Conservation (phyloP, 92 coral and sea anemone genomes). For the Heliopora coerulea region DNA sequence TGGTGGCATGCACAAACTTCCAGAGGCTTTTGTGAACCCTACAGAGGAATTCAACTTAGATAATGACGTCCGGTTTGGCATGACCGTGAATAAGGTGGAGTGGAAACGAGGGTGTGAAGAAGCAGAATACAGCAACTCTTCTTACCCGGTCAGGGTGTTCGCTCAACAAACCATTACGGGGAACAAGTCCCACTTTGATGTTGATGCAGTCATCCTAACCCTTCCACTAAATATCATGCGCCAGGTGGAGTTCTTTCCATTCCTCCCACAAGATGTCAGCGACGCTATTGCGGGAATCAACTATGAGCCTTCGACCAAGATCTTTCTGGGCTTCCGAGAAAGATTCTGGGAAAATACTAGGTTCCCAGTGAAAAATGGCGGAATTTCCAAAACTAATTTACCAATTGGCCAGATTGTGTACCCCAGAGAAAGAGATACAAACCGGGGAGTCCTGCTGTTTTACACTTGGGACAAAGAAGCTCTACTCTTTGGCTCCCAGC, state of each 20-base stretch:
- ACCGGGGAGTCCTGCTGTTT: constrained; percentile 50
- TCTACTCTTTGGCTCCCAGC: constrained; percentile 54
- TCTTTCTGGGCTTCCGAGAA: constrained; percentile 40
- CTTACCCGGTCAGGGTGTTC: constrained; percentile 19
- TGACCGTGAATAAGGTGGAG: constrained; percentile 4
- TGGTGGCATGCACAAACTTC: constrained; percentile 24
- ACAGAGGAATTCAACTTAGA: constrained; percentile 14
- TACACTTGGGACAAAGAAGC: constrained; percentile 63
- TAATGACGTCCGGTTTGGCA: constrained; percentile 13
- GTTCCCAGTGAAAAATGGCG: constrained; percentile 43
- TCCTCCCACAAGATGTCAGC: constrained; percentile 40
- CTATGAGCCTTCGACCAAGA: constrained; percentile 50
- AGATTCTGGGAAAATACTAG: constrained; percentile 48
- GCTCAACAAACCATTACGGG: constrained; percentile 31
- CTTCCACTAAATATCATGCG: constrained; percentile 52
- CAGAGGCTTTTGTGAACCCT: constrained; percentile 13
- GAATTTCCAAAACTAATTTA: constrained; percentile 55
- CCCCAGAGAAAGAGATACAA: constrained; percentile 19
- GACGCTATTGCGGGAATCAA: constrained; percentile 48
- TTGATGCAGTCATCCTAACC: constrained; percentile 54
- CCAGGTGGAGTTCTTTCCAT: constrained; percentile 49
- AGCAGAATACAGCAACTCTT: too few relatives aligned
- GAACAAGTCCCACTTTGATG: constrained; percentile 40
- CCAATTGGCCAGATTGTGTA: constrained; percentile 60
- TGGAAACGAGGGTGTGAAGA: constrained; percentile 20